Evolutionary conservation across 2,113 vertebrate species (phyloP).

Genomic region (Lates calcarifer): DNA sequence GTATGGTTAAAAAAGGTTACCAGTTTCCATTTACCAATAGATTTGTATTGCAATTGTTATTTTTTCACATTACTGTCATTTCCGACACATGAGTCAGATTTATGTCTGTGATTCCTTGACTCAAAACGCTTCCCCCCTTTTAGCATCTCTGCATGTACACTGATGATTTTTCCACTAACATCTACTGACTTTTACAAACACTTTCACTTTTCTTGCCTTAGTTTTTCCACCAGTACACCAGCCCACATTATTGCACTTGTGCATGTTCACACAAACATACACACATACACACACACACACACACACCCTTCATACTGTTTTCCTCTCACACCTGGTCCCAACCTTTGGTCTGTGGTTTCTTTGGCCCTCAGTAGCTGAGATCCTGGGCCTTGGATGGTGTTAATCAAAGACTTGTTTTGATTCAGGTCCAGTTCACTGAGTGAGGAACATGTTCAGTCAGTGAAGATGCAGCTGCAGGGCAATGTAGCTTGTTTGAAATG

Average conservation of each 20-base stretch:
- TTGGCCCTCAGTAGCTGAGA: slow-evolving; percentile 46
- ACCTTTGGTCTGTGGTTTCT: slow-evolving; percentile 55
- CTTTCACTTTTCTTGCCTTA: not conserved
- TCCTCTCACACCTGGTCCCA: slow-evolving; percentile 60
- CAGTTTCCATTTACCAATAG: not conserved
- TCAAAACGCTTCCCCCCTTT: not conserved
- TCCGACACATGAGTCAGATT: not conserved
- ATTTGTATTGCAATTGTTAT: not conserved
- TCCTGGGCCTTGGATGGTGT: slow-evolving; percentile 42
- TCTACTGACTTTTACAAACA: not conserved
- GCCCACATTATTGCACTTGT: slow-evolving; percentile 1
- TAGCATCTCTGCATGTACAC: not conserved
- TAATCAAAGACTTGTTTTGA: slow-evolving; percentile 77
- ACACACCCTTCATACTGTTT: not conserved
- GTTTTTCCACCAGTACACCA: not conserved
- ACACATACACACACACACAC: not conserved
- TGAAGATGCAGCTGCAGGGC: slow-evolving; percentile 56
- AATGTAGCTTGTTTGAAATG: slow-evolving; percentile 74
- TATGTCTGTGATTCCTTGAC: not conserved
- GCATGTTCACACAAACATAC: not conserved
- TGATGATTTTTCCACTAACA: not conserved
- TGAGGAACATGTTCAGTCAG: slow-evolving; percentile 66
- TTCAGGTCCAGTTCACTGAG: slow-evolving; percentile 66
- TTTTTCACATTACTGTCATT: not conserved
- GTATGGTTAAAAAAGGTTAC: not conserved